Evolutionary conservation across 1,140 invertebrate species (phyloP).

Genomic region (Drosophila punjabiensis): DNA sequence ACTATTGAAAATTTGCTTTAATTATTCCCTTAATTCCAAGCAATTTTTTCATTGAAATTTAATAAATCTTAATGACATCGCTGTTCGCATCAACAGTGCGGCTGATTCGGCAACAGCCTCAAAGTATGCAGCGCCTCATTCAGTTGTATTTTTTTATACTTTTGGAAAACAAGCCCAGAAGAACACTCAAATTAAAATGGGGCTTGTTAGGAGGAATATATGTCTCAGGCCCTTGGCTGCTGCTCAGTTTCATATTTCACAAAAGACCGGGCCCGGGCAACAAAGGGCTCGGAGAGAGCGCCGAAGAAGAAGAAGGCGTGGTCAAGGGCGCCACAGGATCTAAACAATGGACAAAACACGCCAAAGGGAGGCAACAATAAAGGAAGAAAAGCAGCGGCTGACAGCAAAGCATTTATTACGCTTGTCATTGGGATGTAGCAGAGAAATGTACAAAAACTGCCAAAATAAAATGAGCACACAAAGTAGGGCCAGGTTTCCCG

Average conservation of each 20-base stretch:
- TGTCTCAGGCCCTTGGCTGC: conserved; percentile 8
- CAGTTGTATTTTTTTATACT: conserved; percentile 3
- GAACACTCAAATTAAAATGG: conserved; percentile 52
- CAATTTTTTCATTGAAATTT: background rate
- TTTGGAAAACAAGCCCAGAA: conserved; percentile 7
- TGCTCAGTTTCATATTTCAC: conserved; percentile 57
- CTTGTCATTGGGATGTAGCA: conserved; percentile 74
- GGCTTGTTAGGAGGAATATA: conserved; percentile 17
- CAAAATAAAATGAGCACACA: conserved; percentile 69
- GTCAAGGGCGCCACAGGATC: conserved; percentile 55
- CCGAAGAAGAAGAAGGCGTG: conserved; percentile 33
- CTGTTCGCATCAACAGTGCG: background rate
- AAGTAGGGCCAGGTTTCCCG: conserved; percentile 27
- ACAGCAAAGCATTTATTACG: conserved; percentile 83
- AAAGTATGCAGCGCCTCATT: conserved; percentile 26
- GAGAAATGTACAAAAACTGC: conserved; percentile 49
- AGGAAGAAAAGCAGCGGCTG: conserved; percentile 59
- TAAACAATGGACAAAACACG: conserved; percentile 75
- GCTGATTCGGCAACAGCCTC: conserved; percentile 18
- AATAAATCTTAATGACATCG: background rate
- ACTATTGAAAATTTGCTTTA: background rate
- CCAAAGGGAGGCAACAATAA: conserved; percentile 72
- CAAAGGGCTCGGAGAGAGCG: conserved; percentile 45
- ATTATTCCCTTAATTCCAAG: background rate
- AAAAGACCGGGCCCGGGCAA: conserved; percentile 44